A percentile compares a stretch with the other conserved stretches of the same genome.
phyloP scores from a whole-genome alignment of 2,888 invertebrate species.

The Morinoia aosen region DNA sequence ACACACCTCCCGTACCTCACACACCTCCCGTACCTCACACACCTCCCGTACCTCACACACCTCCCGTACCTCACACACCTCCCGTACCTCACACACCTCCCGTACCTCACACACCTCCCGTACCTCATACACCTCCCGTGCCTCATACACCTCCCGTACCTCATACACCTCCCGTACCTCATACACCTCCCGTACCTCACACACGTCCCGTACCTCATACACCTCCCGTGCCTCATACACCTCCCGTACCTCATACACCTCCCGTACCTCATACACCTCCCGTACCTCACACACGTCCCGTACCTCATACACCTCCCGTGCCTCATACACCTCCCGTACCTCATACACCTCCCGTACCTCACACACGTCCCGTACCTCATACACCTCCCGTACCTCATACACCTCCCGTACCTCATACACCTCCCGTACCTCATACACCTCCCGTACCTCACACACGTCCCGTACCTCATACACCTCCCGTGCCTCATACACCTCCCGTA shows the following conservation, averaged over 20 bases:
- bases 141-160: neutral
- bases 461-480: neutral
- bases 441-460: neutral
- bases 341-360: neutral
- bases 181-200: neutral
- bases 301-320: neutral
- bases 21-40: neutral
- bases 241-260: neutral
- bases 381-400: neutral
- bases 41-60: neutral
- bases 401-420: neutral
- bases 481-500: neutral
- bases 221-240: too few relatives aligned
- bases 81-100: too few relatives aligned
- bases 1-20: neutral
- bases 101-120: neutral
- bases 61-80: neutral
- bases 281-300: neutral
- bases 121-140: neutral
- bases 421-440: neutral
- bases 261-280: too few relatives aligned
- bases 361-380: too few relatives aligned
- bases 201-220: neutral
- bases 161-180: neutral
- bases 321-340: neutral